Percentiles rank a stretch among this genome's conserved stretches.
phyloP scores from a whole-genome alignment of 2,888 invertebrate genomes.

The Synergus laeviventris region DNA sequence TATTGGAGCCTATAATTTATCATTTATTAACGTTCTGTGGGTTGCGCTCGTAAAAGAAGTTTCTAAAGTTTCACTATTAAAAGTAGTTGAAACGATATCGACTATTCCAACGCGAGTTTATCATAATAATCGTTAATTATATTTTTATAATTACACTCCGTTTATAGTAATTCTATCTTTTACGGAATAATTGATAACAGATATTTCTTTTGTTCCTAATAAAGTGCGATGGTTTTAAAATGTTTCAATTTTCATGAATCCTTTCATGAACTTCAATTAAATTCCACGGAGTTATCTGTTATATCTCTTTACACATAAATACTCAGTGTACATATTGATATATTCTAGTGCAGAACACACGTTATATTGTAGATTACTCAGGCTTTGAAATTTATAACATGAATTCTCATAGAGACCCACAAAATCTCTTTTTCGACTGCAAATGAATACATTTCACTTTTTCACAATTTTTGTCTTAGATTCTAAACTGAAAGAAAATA shows the following conservation, averaged over 20 bases:
- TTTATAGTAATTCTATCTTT: not conserved
- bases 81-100: not conserved
- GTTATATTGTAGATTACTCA: not conserved
- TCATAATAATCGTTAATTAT: not conserved
- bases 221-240: constrained; percentile 6
- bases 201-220: not conserved
- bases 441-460: no score
- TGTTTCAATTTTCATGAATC: not conserved
- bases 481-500: no score
- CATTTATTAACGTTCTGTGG: not conserved
- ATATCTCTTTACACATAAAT: not conserved
- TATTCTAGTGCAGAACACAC: not conserved
- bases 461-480: no score
- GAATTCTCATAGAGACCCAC: no score
- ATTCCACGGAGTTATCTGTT: not conserved
- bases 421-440: no score
- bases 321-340: not conserved
- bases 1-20: not conserved
- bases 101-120: not conserved
- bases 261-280: constrained; percentile 11
- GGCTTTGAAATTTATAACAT: not conserved
- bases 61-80: not conserved
- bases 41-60: not conserved
- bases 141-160: constrained; percentile 25
- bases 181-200: not conserved